Evolutionary conservation across 1,140 invertebrate genomes (phyloP).

Genomic region (Lasioglossum baleicum): DNA sequence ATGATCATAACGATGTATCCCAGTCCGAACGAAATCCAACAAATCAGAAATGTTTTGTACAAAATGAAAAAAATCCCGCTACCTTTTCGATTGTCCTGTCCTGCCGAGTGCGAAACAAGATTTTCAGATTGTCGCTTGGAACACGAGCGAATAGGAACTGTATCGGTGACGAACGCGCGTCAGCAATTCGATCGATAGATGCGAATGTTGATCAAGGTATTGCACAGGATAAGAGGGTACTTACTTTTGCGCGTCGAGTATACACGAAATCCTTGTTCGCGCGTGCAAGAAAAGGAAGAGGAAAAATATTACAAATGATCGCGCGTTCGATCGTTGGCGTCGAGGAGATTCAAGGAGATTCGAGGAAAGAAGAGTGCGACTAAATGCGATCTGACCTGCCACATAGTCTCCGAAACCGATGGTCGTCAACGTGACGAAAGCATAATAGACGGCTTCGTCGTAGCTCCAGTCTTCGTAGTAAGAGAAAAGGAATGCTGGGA

Average conservation of each 20-base stretch:
- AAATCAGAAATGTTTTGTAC: conserved; percentile 87
- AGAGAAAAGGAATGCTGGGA: conserved; percentile 94
- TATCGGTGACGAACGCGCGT: no score
- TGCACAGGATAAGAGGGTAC: neutral
- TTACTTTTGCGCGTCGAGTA: no score
- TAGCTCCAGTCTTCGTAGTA: conserved; percentile 94
- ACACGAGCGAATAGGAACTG: no score
- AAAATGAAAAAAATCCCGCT: conserved; percentile 83
- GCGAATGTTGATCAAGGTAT: no score
- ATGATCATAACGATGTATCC: conserved; percentile 95
- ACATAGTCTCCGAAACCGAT: conserved; percentile 97
- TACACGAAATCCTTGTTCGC: neutral
- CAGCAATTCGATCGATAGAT: no score
- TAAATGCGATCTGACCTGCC: conserved; percentile 82
- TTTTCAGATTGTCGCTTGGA: neutral
- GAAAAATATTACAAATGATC: neutral
- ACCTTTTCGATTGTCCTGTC: conserved; percentile 79
- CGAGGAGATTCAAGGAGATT: neutral
- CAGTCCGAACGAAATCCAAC: conserved; percentile 94
- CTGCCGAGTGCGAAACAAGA: conserved; percentile 50
- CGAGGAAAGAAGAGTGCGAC: neutral
- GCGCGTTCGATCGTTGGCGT: neutral
- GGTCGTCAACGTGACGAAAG: conserved; percentile 94
- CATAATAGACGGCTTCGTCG: conserved; percentile 94
- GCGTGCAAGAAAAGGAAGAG: neutral